Evolutionary conservation across 2,113 vertebrate genomes (phyloP).

Genomic region (Myanophis thanlyinensis): DNA sequence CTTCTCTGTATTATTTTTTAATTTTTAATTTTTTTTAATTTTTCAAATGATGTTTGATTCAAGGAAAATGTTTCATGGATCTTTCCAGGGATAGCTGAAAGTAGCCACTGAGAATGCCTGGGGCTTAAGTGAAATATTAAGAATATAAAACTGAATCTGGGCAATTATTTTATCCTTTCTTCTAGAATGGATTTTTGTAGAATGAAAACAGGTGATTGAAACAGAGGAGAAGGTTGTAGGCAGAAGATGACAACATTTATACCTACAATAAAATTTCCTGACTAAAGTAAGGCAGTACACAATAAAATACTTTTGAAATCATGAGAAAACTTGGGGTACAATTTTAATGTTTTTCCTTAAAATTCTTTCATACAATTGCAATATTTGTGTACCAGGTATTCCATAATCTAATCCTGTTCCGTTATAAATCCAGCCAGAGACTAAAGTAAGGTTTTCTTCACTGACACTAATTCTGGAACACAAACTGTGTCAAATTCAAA

Average conservation of each 20-base stretch:
- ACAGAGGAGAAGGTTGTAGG: neutral
- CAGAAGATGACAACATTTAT: neutral
- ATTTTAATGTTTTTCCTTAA: neutral
- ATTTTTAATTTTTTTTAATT: no score
- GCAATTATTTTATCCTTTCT: neutral
- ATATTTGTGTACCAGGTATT: neutral
- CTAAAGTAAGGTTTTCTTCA: neutral
- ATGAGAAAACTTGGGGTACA: neutral
- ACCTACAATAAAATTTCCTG: neutral
- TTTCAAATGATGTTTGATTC: neutral
- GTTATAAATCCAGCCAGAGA: no score
- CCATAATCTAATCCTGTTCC: neutral
- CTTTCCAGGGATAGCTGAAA: neutral
- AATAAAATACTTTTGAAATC: neutral
- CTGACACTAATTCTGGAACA: neutral
- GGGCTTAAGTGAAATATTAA: neutral
- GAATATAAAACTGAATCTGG: neutral
- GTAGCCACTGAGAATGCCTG: neutral
- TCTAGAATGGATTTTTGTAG: neutral
- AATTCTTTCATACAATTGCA: neutral
- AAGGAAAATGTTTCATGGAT: neutral
- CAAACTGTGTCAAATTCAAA: neutral
- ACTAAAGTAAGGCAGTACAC: neutral
- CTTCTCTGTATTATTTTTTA: neutral
- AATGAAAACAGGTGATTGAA: neutral